Conservation (phyloP, 2,888 invertebrate genomes). For the Schizaphis graminum region DNA sequence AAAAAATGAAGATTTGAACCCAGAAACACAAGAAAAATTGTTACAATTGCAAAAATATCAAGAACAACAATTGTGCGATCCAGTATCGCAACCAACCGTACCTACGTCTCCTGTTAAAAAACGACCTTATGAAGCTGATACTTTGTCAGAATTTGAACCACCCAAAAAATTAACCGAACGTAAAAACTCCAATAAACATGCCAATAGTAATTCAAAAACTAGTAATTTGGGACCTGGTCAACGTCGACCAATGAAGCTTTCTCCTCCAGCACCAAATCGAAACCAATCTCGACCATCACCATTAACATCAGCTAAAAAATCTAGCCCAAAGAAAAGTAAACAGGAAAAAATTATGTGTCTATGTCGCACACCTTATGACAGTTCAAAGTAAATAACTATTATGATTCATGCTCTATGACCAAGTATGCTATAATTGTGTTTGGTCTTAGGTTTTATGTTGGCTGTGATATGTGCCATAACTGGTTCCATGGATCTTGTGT, state of each 20-base stretch:
- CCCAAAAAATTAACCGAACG: background rate
- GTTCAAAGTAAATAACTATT: slow-evolving; percentile 81
- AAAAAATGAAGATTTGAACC: slow-evolving; percentile 90
- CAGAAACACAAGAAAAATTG: slow-evolving; percentile 92
- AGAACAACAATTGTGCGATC: slow-evolving; percentile 73
- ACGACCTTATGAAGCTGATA: background rate
- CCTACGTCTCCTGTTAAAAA: background rate
- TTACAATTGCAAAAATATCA: slow-evolving; percentile 89
- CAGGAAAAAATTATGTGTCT: slow-evolving; percentile 90
- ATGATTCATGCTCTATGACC: background rate
- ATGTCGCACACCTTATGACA: slow-evolving; percentile 95
- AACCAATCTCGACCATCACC: slow-evolving; percentile 69
- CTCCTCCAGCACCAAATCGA: slow-evolving; percentile 60
- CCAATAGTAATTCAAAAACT: slow-evolving; percentile 59
- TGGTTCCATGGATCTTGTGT: slow-evolving; percentile 99
- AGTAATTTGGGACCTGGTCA: slow-evolving; percentile 45
- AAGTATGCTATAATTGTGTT: slow-evolving; percentile 39
- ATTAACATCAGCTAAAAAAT: slow-evolving; percentile 68
- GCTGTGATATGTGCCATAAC: slow-evolving; percentile 96
- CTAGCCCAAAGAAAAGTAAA: slow-evolving; percentile 71
- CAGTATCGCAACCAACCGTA: background rate
- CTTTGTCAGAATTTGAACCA: slow-evolving; percentile 42
- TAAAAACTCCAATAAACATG: slow-evolving; percentile 38
- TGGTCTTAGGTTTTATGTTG: slow-evolving; percentile 88
- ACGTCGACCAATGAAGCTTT: slow-evolving; percentile 40